Base-by-base conservation (phyloP, 2,113 vertebrate species). In the Ictalurus furcatus region DNA sequence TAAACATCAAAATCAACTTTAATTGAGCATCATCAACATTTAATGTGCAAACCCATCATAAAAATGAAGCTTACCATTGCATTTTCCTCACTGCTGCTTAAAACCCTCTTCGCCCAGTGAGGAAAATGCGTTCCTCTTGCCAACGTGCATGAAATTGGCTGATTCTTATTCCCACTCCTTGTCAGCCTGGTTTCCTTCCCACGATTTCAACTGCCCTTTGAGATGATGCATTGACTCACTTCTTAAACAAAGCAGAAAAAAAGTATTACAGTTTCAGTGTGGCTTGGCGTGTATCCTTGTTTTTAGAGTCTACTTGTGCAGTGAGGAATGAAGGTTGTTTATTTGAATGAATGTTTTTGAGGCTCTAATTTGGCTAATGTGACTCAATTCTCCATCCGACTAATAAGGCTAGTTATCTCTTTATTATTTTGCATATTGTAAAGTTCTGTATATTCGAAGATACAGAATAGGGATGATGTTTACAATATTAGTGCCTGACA, bases 121-220 rank as follows among this genome's bases (percentile, higher is more conserved):
- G 90, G 87, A 90, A 92, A 93, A 93, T 88, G 86, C 88, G 91
- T 92, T 93, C 92, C 89, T 91, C 58, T 91, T 93, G 90, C 92
- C 92, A 94, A 93, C 90, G 87, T 71, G 76, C 88, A 90, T 94
- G 92, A 94, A 94, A 94, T 92, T 92, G 91, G 92, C 91, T 92
- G 90, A 90, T 94, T 86, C 90, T 88, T 88, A 84, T 90, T 92
- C 90, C 65, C 86, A 25, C 58, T 83, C 71, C 84, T 40, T 88
- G 67, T 86, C 86, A 90, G 82, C 44, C 76, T 71, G 56, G 86
- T 86, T 85, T 86, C 87, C 48, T 40, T 84, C 59, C 79, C 37
- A 85, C 58, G 48, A 48, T 86, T 88, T 86, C 78, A 59, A 69
- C 61, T 86, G 78, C 40, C 87, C 67, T 88, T 88, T 76, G 78